phyloP scores from a whole-genome alignment of 2,888 invertebrate genomes.

The Heteropelma amictum region DNA sequence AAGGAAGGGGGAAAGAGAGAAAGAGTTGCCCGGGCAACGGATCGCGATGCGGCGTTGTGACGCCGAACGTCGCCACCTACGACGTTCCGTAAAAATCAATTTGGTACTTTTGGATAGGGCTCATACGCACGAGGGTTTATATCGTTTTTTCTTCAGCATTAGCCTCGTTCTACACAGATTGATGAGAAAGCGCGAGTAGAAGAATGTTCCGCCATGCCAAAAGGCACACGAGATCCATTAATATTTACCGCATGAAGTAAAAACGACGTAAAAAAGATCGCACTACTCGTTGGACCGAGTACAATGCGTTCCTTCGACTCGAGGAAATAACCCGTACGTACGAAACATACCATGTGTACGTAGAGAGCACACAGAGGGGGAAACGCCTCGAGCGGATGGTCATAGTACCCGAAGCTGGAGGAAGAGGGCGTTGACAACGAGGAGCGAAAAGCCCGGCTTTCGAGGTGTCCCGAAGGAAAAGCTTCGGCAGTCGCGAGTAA shows the following conservation, averaged over 20 bases:
- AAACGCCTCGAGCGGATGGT: slow-evolving; percentile 56
- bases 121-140: too few relatives aligned
- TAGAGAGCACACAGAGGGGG: slow-evolving; percentile 33
- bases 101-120: slow-evolving; percentile 69
- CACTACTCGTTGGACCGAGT: too few relatives aligned
- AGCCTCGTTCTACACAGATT: too few relatives aligned
- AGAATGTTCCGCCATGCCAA: too few relatives aligned
- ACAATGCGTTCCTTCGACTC: too few relatives aligned
- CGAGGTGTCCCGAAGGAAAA: slow-evolving; percentile 58
- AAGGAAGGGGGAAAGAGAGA: slow-evolving; percentile 25
- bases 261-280: too few relatives aligned
- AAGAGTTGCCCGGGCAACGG: slow-evolving; percentile 75
- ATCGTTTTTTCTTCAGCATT: too few relatives aligned
- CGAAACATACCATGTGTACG: not conserved
- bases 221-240: too few relatives aligned
- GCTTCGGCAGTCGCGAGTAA: slow-evolving; percentile 71
- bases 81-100: slow-evolving; percentile 76
- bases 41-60: slow-evolving; percentile 68
- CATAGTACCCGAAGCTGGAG: slow-evolving; percentile 14
- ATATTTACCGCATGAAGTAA: too few relatives aligned
- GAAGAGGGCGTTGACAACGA: slow-evolving; percentile 29
- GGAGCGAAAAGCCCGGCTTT: slow-evolving; percentile 52
- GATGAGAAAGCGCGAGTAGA: too few relatives aligned
- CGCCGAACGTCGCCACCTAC: slow-evolving; percentile 74
- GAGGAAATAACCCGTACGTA: too few relatives aligned